Conservation (phyloP, 2,113 vertebrate species). For the Psilopogon haemacephalus region DNA sequence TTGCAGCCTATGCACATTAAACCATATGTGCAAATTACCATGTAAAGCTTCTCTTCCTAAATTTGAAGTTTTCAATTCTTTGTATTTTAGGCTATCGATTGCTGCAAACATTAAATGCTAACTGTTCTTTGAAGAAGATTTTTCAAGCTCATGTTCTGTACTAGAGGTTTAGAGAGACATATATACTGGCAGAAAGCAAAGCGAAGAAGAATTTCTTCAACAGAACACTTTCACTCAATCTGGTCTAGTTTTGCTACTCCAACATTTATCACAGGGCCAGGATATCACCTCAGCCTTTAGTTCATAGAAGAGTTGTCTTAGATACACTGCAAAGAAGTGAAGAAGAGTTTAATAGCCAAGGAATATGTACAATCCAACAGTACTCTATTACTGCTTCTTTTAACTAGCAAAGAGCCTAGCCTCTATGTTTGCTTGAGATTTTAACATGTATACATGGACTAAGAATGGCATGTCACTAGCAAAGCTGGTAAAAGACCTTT, state of each 20-base stretch:
- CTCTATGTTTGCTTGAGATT: background rate
- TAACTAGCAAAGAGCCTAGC: no score
- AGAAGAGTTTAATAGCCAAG: background rate
- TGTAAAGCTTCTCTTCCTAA: background rate
- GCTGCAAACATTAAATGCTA: background rate
- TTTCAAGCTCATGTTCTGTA: background rate
- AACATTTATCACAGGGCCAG: background rate
- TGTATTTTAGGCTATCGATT: background rate
- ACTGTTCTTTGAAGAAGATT: background rate
- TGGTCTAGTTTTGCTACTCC: background rate
- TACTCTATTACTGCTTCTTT: background rate
- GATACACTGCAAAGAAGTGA: background rate
- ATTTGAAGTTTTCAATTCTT: background rate
- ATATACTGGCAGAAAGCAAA: background rate
- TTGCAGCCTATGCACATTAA: background rate
- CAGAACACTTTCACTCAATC: background rate
- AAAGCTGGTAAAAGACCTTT: background rate
- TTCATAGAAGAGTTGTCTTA: background rate
- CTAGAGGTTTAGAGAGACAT: background rate
- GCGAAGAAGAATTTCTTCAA: background rate
- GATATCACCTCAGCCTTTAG: background rate
- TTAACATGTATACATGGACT: background rate
- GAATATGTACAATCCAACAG: background rate
- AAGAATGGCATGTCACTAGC: background rate
- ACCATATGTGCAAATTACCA: background rate